Conservation (phyloP, 1,140 invertebrate genomes). For the silkworm (Bombyx mori) region ASM3026992v2 NC_085118.1:1905001-1905500, state of each 20-base stretch:
- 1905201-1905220: slow-evolving; percentile 83
- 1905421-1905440: too few species aligned
- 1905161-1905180: slow-evolving; percentile 80
- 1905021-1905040: neutral
- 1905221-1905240: slow-evolving; percentile 93
- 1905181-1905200: slow-evolving; percentile 84
- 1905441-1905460: too few species aligned
- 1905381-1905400: too few species aligned
- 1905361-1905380: too few species aligned
- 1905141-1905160: slow-evolving; percentile 81
- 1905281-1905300: too few species aligned
- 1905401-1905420: too few species aligned
- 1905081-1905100: slow-evolving; percentile 84
- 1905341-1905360: too few species aligned
- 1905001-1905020: too few species aligned
- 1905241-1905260: slow-evolving; percentile 90
- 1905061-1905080: slow-evolving; percentile 80
- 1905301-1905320: too few species aligned
- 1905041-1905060: neutral
- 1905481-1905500: too few species aligned
- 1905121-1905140: slow-evolving; percentile 86
- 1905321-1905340: too few species aligned
- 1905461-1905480: too few species aligned
- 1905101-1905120: slow-evolving; percentile 94
- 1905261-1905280: slow-evolving; percentile 88